Evolutionary conservation across 2,797 vertebrate genomes (phyloP).

Genomic region (Clamator glandarius): DNA sequence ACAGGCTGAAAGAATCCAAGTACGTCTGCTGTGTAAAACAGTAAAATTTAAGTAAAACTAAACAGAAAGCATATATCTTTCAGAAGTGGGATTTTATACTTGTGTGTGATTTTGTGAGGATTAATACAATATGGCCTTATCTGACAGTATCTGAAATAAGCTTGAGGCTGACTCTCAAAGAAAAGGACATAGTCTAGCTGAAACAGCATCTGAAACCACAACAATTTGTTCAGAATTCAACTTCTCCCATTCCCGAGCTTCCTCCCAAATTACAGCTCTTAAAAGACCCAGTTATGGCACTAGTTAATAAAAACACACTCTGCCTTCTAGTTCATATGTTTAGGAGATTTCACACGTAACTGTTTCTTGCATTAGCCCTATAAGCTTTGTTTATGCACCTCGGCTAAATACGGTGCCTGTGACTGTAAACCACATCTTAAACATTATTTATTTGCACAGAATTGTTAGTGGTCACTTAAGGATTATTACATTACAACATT

Average conservation of each 20-base stretch:
- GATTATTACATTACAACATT: background rate
- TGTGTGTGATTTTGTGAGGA: background rate
- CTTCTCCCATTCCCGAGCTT: background rate
- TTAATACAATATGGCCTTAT: background rate
- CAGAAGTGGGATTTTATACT: background rate
- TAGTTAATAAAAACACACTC: background rate
- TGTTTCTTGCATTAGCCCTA: background rate
- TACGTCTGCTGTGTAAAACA: background rate
- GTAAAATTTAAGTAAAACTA: background rate
- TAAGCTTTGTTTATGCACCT: background rate
- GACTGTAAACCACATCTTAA: background rate
- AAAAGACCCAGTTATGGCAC: background rate
- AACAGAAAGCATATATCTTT: background rate
- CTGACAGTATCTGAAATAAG: background rate
- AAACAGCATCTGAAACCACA: background rate
- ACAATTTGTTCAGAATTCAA: background rate
- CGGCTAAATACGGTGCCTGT: background rate
- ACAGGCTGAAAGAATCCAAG: background rate
- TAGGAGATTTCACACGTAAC: background rate
- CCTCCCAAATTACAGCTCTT: background rate
- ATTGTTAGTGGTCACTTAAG: background rate
- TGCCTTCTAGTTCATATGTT: background rate
- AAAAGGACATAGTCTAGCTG: background rate
- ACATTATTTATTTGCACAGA: background rate
- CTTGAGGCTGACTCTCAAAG: background rate